phyloP scores from a whole-genome alignment of 2,113 vertebrate genomes.

The Crotalus viridis region DNA sequence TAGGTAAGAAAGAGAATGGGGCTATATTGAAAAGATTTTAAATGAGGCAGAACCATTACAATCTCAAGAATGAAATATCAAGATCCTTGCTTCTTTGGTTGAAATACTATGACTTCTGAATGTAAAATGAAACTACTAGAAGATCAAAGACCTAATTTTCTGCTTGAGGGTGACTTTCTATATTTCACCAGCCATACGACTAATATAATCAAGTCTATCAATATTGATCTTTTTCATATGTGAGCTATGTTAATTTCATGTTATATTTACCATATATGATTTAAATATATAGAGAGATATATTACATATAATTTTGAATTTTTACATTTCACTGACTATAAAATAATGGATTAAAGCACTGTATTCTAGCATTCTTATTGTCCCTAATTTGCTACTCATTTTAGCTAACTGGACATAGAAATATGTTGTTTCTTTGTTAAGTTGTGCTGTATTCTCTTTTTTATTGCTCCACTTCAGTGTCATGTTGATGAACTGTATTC shows the following conservation, averaged over 20 bases:
- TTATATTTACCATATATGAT: not conserved
- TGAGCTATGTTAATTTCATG: not conserved
- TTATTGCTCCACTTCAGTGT: not conserved
- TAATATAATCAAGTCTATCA: not conserved
- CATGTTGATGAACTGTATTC: not conserved
- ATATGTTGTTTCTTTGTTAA: not conserved
- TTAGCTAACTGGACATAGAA: not conserved
- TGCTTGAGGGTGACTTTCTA: not conserved
- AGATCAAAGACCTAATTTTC: not conserved
- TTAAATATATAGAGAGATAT: not conserved
- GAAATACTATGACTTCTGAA: not conserved
- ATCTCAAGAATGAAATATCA: not conserved
- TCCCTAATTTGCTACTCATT: not conserved
- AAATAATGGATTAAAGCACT: not conserved
- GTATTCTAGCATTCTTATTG: not conserved
- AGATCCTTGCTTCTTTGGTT: not conserved
- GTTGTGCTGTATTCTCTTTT: not conserved
- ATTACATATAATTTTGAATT: not conserved
- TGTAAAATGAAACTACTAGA: not conserved
- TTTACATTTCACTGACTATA: not conserved
- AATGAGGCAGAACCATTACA: not conserved
- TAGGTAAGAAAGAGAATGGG: not conserved
- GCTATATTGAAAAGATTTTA: not conserved
- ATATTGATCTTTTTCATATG: not conserved
- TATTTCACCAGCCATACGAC: not conserved